Evolutionary conservation across 2,797 vertebrate genomes (phyloP).

Genomic region (Nannoperca obscura): DNA sequence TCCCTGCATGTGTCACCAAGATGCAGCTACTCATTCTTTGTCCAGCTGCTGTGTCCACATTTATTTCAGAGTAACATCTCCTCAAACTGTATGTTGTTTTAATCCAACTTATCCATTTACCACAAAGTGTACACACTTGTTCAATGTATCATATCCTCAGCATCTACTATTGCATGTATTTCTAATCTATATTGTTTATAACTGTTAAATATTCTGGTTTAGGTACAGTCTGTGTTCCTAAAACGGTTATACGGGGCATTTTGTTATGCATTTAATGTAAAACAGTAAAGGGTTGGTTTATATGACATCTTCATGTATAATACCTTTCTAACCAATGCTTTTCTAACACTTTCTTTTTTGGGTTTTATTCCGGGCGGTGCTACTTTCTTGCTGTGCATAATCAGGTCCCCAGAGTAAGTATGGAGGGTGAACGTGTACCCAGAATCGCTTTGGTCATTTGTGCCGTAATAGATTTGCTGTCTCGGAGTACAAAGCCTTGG

Average conservation of each 20-base stretch:
- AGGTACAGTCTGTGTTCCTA: not conserved
- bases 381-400: constrained; percentile 62
- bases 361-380: constrained; percentile 57
- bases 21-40: constrained; percentile 17
- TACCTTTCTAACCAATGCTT: constrained; percentile 55
- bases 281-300: not conserved
- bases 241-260: constrained; percentile 4
- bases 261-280: not conserved
- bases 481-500: constrained; percentile 38
- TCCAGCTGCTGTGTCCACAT: constrained; percentile 15
- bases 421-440: constrained; percentile 16
- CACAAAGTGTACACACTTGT: not conserved
- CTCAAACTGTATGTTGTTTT: constrained; percentile 16
- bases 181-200: constrained; percentile 10
- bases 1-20: constrained; percentile 34
- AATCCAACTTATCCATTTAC: constrained; percentile 34
- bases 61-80: constrained; percentile 14
- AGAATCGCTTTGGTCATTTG: not conserved
- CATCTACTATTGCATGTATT: constrained; percentile 35
- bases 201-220: not conserved
- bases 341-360: constrained; percentile 68
- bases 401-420: constrained; percentile 82
- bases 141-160: not conserved
- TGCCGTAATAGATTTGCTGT: constrained; percentile 7
- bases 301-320: constrained; percentile 24